Evolutionary conservation across 1,140 invertebrate species (phyloP).

Genomic region (Eubasilissa regina): DNA sequence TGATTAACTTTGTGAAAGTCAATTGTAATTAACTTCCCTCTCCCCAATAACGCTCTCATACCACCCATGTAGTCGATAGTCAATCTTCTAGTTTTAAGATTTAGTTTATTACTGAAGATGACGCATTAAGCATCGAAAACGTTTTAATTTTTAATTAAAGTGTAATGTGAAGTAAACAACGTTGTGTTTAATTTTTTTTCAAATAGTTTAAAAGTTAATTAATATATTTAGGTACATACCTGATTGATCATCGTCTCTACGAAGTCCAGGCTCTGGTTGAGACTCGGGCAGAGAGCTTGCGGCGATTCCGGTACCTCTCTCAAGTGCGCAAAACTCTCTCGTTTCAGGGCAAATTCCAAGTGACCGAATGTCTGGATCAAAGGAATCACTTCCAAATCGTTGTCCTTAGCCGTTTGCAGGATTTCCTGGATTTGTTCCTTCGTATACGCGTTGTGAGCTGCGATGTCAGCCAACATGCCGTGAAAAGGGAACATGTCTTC

Average conservation of each 20-base stretch:
- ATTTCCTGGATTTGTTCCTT: slow-evolving; percentile 78
- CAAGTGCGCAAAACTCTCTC: slow-evolving; percentile 80
- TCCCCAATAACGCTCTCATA: too few relatives aligned
- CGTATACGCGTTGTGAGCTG: slow-evolving; percentile 84
- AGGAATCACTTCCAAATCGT: slow-evolving; percentile 85
- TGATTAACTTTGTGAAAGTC: too few relatives aligned
- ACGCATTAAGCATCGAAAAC: too few relatives aligned
- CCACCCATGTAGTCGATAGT: too few relatives aligned
- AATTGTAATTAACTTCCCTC: too few relatives aligned
- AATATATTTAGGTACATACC: slow-evolving; percentile 73
- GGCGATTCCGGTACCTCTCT: slow-evolving; percentile 86
- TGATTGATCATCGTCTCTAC: slow-evolving; percentile 87
- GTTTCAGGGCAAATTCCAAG: slow-evolving; percentile 89
- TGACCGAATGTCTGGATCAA: slow-evolving; percentile 96
- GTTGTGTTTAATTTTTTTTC: too few relatives aligned
- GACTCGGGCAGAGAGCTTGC: slow-evolving; percentile 85
- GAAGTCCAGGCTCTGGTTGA: slow-evolving; percentile 80
- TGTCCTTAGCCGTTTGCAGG: slow-evolving; percentile 76
- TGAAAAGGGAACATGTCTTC: slow-evolving; percentile 96
- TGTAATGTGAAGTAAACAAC: too few relatives aligned
- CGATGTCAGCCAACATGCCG: slow-evolving; percentile 75
- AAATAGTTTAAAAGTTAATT: too few relatives aligned
- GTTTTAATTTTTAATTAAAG: too few relatives aligned
- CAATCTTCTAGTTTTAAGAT: too few relatives aligned
- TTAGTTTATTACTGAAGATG: too few relatives aligned